phyloP scores from a whole-genome alignment of 2,797 vertebrate species.

The Galaxias olidus region DNA sequence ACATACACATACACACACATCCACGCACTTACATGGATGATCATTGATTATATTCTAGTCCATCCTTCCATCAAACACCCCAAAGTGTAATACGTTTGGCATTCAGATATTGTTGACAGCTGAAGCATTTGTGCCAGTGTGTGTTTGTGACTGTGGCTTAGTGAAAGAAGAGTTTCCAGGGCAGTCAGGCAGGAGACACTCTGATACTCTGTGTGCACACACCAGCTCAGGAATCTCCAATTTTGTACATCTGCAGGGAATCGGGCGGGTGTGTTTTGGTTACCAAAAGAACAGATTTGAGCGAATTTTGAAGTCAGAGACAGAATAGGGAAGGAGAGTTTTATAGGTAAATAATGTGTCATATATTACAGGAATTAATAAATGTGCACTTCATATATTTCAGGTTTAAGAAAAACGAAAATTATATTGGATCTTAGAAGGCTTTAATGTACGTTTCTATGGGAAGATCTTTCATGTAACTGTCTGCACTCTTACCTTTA shows the following conservation, averaged over 20 bases:
- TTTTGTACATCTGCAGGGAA: conserved; percentile 14
- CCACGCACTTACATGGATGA: too few species aligned
- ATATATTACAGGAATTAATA: too few species aligned
- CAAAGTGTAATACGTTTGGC: not conserved
- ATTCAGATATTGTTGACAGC: conserved; percentile 9
- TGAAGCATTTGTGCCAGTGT: not conserved
- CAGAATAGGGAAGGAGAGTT: too few species aligned
- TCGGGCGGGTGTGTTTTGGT: conserved; percentile 1
- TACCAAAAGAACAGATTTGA: not conserved
- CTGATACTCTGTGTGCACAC: conserved; percentile 31
- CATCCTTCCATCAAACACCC: too few species aligned
- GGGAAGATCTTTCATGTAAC: too few species aligned
- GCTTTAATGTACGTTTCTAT: too few species aligned
- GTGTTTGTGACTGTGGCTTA: conserved; percentile 8
- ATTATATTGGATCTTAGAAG: too few species aligned
- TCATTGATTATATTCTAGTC: not conserved
- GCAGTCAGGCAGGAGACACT: conserved; percentile 41
- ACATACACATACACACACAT: not conserved
- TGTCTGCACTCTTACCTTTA: too few species aligned
- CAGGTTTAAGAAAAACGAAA: too few species aligned
- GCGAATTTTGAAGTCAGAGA: too few species aligned
- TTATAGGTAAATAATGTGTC: too few species aligned
- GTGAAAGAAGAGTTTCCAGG: conserved; percentile 25
- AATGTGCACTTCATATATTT: too few species aligned
- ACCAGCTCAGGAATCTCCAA: conserved; percentile 25